Conservation (phyloP, 2,797 vertebrate species). For the Psittacula echo region DNA sequence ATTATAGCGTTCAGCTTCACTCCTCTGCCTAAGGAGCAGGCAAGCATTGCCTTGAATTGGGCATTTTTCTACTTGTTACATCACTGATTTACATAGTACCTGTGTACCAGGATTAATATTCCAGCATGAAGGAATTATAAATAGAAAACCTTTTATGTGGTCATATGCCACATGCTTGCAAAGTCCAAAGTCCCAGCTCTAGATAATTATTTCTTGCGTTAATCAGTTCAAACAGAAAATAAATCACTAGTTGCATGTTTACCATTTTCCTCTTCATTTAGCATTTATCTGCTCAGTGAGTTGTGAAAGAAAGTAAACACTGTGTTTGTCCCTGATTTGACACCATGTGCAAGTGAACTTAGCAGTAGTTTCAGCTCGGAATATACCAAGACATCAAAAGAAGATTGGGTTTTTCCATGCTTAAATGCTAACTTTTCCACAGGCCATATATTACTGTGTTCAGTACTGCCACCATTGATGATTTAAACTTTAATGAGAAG, state of each 20-base stretch:
- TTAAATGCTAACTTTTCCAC: not conserved
- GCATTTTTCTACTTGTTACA: not conserved
- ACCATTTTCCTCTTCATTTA: not conserved
- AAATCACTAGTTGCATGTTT: conserved; percentile 11
- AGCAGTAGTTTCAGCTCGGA: not conserved
- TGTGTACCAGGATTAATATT: not conserved
- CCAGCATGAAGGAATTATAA: not conserved
- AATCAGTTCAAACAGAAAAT: conserved; percentile 16
- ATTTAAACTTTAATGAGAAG: not conserved
- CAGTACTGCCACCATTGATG: not conserved
- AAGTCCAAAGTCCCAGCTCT: not conserved
- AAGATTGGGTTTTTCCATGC: not conserved
- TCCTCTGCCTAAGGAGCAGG: not conserved
- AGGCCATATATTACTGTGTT: not conserved
- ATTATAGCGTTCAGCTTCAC: not conserved
- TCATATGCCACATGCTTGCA: not conserved
- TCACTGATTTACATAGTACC: not conserved
- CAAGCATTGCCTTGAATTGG: not conserved
- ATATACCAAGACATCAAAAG: not conserved
- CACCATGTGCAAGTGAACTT: not conserved
- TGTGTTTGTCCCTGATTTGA: not conserved
- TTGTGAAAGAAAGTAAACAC: conserved; percentile 29
- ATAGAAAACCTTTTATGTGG: not conserved
- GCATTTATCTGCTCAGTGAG: not conserved
- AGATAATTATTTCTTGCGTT: conserved; percentile 10